Base-by-base conservation (phyloP, 2,888 invertebrate genomes). In the Amblyjoppa proteus region DNA sequence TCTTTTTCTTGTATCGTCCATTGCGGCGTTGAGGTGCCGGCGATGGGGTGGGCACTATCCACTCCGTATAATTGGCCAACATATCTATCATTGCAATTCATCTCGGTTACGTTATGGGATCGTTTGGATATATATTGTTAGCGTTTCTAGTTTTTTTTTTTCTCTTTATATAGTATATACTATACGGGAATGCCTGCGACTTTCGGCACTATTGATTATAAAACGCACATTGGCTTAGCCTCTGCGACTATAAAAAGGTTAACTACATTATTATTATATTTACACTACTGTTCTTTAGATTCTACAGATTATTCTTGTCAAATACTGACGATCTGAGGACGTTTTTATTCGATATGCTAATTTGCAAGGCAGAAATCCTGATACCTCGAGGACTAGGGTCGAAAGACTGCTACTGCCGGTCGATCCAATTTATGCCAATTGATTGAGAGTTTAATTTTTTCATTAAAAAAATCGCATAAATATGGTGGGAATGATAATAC, bases 1-100 rank as follows among this genome's bases (percentile, higher is more conserved):
- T 94, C 90, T 93, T 93, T 94, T 94, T 94, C 94, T 92, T 94
- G 93, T 94, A 94, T 90, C 93, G 93, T 89, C 93, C 92, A 88
- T 83, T 91, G 90, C 91, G 93, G 89, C 87, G 87, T 75, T 70
- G 84, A 70, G 91, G 91, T 88, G 91, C 91, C 89, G 90, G 91
- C 88, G 91, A 88, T 88, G 91, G 87, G 85, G 91, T 87, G 87
- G 91, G 91, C 88, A 89, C 90, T 86, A 92, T 92, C 94, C 93
- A 93, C 89, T 94, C 93, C 91, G 93, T 91, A 91, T 90, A 90
- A 93, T 93, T 93, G 92, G 90, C 91, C 91, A 88, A 91, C 88
- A 91, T 83, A 90, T 92, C 90, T 91, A 91, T 89, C 87, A 91
- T 91, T 89, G 89, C 85, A 91, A 91, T 90, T 90, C 70, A 75